A percentile compares a stretch with the other conserved stretches of the same genome.
Conservation (phyloP, 2,797 vertebrate genomes). For the Catharus ustulatus region DNA sequence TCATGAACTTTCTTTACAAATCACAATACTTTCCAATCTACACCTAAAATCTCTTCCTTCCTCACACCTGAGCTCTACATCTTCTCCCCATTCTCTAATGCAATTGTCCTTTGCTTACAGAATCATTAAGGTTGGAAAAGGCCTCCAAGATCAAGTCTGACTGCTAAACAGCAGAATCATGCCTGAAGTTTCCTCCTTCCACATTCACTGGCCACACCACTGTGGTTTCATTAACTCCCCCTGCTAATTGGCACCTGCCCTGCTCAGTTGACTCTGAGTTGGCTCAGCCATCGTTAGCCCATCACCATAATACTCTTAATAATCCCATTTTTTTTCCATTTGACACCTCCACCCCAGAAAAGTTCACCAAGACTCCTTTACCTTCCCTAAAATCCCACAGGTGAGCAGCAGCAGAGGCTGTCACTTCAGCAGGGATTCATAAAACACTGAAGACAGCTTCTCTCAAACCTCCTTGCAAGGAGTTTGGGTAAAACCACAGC, state of each 20-base stretch:
- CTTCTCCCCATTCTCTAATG: not conserved
- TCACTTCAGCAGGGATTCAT: not conserved
- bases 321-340: rapidly evolving
- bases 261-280: not conserved
- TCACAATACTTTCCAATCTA: not conserved
- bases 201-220: not conserved
- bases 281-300: not conserved
- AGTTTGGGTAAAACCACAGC: not conserved
- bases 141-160: not conserved
- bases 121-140: not conserved
- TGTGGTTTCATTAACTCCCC: not conserved
- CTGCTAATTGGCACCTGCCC: not conserved
- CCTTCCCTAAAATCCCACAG: not conserved
- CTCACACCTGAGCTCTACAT: rapidly evolving
- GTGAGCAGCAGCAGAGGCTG: not conserved
- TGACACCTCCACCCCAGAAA: not conserved
- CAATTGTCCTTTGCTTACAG: rapidly evolving
- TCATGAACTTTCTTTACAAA: rapidly evolving
- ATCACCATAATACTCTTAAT: no score
- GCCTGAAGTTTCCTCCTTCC: not conserved
- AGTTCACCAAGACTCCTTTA: not conserved
- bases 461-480: not conserved
- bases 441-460: not conserved
- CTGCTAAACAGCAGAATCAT: not conserved
- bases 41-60: not conserved